phyloP scores from a whole-genome alignment of 2,113 vertebrate species.

The Scomber scombrus region DNA sequence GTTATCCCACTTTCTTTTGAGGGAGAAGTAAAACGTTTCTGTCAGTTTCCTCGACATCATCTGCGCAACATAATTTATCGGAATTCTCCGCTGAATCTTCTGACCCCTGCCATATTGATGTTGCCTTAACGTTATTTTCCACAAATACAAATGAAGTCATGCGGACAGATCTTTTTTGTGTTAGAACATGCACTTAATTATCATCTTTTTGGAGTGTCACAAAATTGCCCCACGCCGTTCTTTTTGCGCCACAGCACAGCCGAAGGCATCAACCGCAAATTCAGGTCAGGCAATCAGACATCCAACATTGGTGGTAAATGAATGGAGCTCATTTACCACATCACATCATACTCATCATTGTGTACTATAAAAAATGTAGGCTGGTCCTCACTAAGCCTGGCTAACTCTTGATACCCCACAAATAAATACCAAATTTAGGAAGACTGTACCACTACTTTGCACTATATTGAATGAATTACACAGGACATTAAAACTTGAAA shows the following conservation, averaged over 20 bases:
- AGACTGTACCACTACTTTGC: background rate
- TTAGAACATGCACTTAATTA: background rate
- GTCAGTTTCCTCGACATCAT: constrained; percentile 35
- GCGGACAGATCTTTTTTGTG: background rate
- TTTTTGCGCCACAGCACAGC: background rate
- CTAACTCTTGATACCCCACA: no score
- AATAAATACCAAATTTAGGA: no score
- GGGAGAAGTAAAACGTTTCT: constrained; percentile 42
- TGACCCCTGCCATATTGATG: background rate
- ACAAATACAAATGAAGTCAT: background rate
- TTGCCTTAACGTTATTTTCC: background rate
- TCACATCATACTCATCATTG: no score
- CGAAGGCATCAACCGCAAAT: background rate
- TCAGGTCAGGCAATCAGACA: background rate
- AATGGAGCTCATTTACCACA: no score
- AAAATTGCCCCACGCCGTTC: no score
- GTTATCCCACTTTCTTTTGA: constrained; percentile 34
- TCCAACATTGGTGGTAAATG: no score
- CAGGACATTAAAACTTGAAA: no score
- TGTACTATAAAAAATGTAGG: no score
- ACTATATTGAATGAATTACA: no score
- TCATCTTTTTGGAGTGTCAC: no score
- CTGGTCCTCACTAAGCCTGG: no score
- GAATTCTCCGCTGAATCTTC: background rate
- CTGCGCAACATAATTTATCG: constrained; percentile 2